Conservation (phyloP, 1,140 invertebrate genomes). For the Zaprionus camerounensis region DNA sequence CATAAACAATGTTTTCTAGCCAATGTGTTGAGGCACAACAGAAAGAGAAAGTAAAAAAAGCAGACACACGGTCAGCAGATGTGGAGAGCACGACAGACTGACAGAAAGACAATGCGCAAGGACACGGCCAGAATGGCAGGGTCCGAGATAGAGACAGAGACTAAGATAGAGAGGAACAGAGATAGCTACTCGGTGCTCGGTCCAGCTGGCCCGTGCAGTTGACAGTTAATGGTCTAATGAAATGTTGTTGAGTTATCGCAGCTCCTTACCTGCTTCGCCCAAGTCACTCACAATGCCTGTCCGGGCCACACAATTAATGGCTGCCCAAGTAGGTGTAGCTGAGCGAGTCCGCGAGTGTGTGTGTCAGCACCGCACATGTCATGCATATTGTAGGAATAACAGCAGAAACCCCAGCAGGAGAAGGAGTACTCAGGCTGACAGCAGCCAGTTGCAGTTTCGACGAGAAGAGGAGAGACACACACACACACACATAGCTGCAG, state of each 20-base stretch:
- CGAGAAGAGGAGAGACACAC: slow-evolving; percentile 7
- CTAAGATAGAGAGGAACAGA: not conserved
- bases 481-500: slow-evolving; percentile 8
- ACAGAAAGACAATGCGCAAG: not conserved
- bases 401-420: slow-evolving; percentile 7
- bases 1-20: slow-evolving; percentile 48
- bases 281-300: slow-evolving; percentile 36
- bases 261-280: slow-evolving; percentile 51
- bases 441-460: slow-evolving; percentile 39
- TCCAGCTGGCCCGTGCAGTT: slow-evolving; percentile 51
- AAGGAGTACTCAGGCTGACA: slow-evolving; percentile 8
- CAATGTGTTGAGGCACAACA: slow-evolving; percentile 48
- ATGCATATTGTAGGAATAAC: slow-evolving; percentile 40
- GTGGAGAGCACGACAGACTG: not conserved
- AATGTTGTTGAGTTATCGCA: slow-evolving; percentile 75
- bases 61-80: not conserved
- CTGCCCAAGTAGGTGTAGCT: slow-evolving; percentile 14
- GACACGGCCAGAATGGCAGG: not conserved
- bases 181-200: not conserved
- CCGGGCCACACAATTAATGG: slow-evolving; percentile 55
- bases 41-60: slow-evolving; percentile 23
- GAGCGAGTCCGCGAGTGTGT: slow-evolving; percentile 17
- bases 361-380: slow-evolving; percentile 30
- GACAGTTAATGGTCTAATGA: slow-evolving; percentile 79
- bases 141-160: not conserved